phyloP scores from a whole-genome alignment of 2,888 invertebrate genomes.

The Diachrysia chrysitis region DNA sequence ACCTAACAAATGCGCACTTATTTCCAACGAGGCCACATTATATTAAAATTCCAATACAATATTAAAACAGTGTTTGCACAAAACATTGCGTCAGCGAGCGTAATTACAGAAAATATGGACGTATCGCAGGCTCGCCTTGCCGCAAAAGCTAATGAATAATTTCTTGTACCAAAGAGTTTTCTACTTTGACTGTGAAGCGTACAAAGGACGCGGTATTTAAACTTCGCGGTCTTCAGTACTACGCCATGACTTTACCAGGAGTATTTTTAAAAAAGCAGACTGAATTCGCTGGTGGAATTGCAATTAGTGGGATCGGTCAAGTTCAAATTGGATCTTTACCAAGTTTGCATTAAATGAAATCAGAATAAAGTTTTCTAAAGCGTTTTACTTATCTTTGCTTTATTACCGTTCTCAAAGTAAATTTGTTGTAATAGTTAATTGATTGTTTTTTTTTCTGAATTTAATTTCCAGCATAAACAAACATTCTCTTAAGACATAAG shows the following conservation, averaged over 20 bases:
- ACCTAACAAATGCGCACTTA: not conserved
- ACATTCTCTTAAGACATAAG: no score
- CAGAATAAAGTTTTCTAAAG: slow-evolving; percentile 38
- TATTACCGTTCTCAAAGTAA: no score
- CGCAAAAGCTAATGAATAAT: slow-evolving; percentile 73
- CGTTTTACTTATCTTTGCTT: slow-evolving; percentile 11
- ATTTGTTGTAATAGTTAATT: no score
- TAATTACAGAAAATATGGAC: slow-evolving; percentile 48
- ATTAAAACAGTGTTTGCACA: slow-evolving; percentile 28
- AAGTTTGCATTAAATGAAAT: slow-evolving; percentile 47
- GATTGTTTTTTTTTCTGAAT: no score
- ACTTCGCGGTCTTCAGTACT: slow-evolving; percentile 50
- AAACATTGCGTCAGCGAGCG: slow-evolving; percentile 22
- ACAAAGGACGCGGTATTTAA: slow-evolving; percentile 58
- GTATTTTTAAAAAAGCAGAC: slow-evolving; percentile 43
- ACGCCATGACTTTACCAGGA: slow-evolving; percentile 22
- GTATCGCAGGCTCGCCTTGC: slow-evolving; percentile 44
- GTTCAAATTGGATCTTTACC: slow-evolving; percentile 56
- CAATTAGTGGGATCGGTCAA: slow-evolving; percentile 55
- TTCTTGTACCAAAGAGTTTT: slow-evolving; percentile 70
- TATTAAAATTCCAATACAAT: slow-evolving; percentile 8
- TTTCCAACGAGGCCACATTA: not conserved
- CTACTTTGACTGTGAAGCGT: slow-evolving; percentile 67
- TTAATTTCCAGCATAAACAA: no score
- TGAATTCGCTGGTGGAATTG: slow-evolving; percentile 46